Conservation (phyloP, 1,140 invertebrate species). For the Trichomalopsis sarcophagae region DNA sequence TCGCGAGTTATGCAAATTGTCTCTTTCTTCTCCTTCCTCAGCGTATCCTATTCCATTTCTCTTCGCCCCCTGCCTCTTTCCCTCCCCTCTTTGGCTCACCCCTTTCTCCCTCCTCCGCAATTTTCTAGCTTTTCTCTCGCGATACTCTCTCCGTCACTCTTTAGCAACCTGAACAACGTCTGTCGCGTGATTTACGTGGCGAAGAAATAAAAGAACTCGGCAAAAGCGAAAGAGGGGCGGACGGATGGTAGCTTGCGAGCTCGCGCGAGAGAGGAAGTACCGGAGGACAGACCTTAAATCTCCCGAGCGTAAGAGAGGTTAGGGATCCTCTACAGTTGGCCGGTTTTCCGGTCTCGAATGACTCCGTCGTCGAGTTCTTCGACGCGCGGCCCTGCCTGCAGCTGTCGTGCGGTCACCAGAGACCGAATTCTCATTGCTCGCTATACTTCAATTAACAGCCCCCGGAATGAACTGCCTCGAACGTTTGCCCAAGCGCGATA, state of each 20-base stretch:
- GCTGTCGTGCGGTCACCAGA: background rate
- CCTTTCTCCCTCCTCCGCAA: constrained; percentile 3
- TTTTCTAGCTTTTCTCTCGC: background rate
- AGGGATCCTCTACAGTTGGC: constrained; percentile 40
- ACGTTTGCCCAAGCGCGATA: background rate
- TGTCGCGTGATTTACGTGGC: constrained; percentile 68
- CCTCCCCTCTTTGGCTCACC: constrained; percentile 41
- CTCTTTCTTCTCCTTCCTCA: constrained; percentile 54
- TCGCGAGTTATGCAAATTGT: constrained; percentile 70
- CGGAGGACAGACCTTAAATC: constrained; percentile 63
- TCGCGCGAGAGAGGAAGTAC: constrained; percentile 49
- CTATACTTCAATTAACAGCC: constrained; percentile 27
- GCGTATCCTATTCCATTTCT: constrained; percentile 56
- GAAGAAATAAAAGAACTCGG: constrained; percentile 61
- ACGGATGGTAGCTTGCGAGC: background rate
- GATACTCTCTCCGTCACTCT: constrained; percentile 42
- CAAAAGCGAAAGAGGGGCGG: background rate
- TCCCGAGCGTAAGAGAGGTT: constrained; percentile 56
- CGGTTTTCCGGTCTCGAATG: constrained; percentile 34
- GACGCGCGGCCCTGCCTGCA: background rate
- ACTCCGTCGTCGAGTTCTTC: constrained; percentile 1
- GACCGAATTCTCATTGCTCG: constrained; percentile 28
- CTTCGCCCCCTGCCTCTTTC: constrained; percentile 51
- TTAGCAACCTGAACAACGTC: constrained; percentile 61
- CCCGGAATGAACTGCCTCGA: background rate